Evolutionary conservation across 2,113 vertebrate species (phyloP), one percentile per base, ranked within the genome.

Genomic region (Hippocampus abdominalis): DNA sequence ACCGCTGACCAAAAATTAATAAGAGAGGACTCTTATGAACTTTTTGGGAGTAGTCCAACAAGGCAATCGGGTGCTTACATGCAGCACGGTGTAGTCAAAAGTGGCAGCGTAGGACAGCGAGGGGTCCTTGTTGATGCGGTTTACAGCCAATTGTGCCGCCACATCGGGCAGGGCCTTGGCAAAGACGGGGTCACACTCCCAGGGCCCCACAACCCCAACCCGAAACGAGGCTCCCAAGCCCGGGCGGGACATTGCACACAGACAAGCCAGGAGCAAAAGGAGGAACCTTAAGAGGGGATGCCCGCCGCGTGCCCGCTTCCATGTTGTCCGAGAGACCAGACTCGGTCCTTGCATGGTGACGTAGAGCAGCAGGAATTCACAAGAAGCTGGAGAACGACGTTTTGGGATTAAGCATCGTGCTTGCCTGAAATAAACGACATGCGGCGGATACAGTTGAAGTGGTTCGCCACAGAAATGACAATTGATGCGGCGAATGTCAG

Each of bases 131-230:
- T 93, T 94, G 82, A 94, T 91, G 67, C 85, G 90, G 62, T 87
- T 89, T 51, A 93, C 81, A 0, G 93, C 93, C 6, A 94, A 84
- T 69, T 85, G 89, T 18, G 92, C 93, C 5, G 93, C 93, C 40
- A 86, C 84, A 6, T 59, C 64, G n/a, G 92, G 93, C 44, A 91
- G 87, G 23, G 93, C 91, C 83, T 93, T 94, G 10, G 87, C 87
- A 76, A 93, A 93, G 6, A 92, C 72, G 3, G 92, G 91, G 73
- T 94, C 93, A 71, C 93, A 94, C 4, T 81, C 84, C 93, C 93
- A 94, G 0, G 93, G 93, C 5, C 93, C 93, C 32, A 94, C 86
- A 48, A 94, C 83, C 21, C 93, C 93, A 0, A 93, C 81, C 48
- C 66, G 87, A 66, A 92, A 91, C 65, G 77, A 78, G 9, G 74